Evolutionary conservation across 2,888 invertebrate genomes (phyloP).

Genomic region (Bellardia pandia): DNA sequence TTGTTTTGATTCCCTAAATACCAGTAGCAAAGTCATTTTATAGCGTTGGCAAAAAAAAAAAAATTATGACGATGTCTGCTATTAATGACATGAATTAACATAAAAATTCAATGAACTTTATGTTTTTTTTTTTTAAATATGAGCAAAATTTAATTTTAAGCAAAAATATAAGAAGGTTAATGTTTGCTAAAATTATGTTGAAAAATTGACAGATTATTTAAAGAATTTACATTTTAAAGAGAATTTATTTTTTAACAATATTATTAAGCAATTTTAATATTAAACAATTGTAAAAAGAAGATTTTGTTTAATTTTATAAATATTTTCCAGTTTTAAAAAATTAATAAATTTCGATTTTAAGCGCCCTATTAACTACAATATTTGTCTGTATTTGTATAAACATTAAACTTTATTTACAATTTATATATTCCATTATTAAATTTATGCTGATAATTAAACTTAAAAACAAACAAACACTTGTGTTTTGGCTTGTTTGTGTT

Average conservation of each 20-base stretch:
- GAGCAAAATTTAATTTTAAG: not conserved
- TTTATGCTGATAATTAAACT: conserved; percentile 7
- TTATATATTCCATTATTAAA: conserved; percentile 11
- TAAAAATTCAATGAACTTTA: conserved; percentile 64
- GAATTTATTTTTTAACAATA: too few relatives aligned
- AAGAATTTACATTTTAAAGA: too few relatives aligned
- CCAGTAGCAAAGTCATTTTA: not conserved
- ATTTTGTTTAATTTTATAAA: too few relatives aligned
- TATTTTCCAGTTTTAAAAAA: too few relatives aligned
- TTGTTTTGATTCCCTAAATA: not conserved
- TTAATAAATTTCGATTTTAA: not conserved
- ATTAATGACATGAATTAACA: conserved; percentile 58
- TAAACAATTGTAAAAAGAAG: too few relatives aligned
- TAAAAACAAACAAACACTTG: not conserved
- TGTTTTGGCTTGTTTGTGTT: not conserved
- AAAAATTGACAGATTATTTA: not conserved
- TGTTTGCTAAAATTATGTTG: not conserved
- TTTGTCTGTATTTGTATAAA: not conserved
- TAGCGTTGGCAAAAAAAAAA: not conserved
- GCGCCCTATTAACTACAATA: not conserved
- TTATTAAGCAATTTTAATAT: too few relatives aligned
- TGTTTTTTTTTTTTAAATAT: conserved; percentile 12
- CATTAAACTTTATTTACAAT: not conserved
- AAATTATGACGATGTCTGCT: conserved; percentile 34
- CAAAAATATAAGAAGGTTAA: conserved; percentile 20